A percentile compares a stretch with the other conserved stretches of the same genome.
These are phyloP conservation scores for Colletes latitarsis DNA, from an alignment of 1,140 invertebrate species.

Conservation along the genomic window DNA sequence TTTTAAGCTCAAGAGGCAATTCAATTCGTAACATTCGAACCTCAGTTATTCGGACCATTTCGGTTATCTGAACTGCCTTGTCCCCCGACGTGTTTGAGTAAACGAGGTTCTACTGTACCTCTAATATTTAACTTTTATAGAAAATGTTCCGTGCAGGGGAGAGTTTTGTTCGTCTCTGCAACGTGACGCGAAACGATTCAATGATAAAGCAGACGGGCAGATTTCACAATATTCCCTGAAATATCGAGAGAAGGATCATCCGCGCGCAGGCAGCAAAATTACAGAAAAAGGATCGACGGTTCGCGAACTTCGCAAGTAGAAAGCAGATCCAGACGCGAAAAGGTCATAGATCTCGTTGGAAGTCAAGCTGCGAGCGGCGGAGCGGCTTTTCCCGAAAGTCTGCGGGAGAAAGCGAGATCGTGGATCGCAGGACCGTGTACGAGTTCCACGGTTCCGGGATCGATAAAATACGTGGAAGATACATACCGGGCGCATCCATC, in stretches of 20 bases:
- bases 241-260: conserved; percentile 15
- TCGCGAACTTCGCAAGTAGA: not conserved
- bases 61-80: no score
- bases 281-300: not conserved
- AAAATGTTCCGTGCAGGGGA: no score
- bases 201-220: not conserved
- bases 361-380: not conserved
- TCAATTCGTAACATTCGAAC: no score
- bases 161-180: no score
- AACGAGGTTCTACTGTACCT: no score
- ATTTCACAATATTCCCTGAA: conserved; percentile 3
- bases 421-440: not conserved
- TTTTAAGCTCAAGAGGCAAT: no score
- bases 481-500: not conserved
- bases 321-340: conserved; percentile 6
- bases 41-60: no score
- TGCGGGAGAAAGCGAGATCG: conserved; percentile 23
- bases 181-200: no score
- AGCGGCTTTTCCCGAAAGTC: conserved; percentile 24
- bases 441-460: conserved; percentile 29
- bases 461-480: conserved; percentile 2
- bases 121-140: no score
- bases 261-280: not conserved
- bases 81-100: no score
- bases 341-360: conserved; percentile 29